These are phyloP conservation scores for Urocolius indicus DNA, from an alignment of 2,113 vertebrate species.

Conservation along the genomic window DNA sequence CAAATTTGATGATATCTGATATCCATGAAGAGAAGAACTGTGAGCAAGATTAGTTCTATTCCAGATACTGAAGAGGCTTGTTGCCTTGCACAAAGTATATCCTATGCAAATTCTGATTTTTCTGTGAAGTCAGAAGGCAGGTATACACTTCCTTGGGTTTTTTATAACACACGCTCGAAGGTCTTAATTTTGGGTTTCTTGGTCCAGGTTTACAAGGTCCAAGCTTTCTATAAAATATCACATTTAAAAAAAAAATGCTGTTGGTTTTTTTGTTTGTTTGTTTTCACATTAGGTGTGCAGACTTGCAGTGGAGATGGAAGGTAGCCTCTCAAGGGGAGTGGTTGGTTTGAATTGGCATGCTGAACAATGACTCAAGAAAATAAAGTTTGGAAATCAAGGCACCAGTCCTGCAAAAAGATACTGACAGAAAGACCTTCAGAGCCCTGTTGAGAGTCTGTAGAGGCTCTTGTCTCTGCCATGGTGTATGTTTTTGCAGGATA, in stretches of 20 bases:
- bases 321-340: conserved; percentile 34
- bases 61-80: conserved; percentile 81
- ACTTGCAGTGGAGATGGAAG: conserved; percentile 56
- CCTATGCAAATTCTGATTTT: conserved; percentile 95
- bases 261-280: conserved; percentile 51
- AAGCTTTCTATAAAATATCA: conserved; percentile 75
- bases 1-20: conserved; percentile 96
- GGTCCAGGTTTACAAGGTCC: conserved; percentile 82
- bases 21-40: conserved; percentile 68
- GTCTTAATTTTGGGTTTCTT: conserved; percentile 84
- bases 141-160: conserved; percentile 82
- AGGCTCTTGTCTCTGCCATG: background rate
- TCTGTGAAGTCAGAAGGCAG: conserved; percentile 85
- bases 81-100: conserved; percentile 88
- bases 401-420: background rate
- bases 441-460: background rate
- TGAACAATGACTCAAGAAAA: conserved; percentile 16
- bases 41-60: conserved; percentile 78
- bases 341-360: conserved; percentile 33
- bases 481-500: conserved; percentile 28
- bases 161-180: conserved; percentile 77
- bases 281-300: conserved; percentile 56
- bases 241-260: conserved; percentile 54
- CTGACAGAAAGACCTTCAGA: background rate
- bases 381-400: conserved; percentile 8